phyloP scores from a whole-genome alignment of 35 echinoderm and acorn worm genomes.

The Ophioderma brevispina region DNA sequence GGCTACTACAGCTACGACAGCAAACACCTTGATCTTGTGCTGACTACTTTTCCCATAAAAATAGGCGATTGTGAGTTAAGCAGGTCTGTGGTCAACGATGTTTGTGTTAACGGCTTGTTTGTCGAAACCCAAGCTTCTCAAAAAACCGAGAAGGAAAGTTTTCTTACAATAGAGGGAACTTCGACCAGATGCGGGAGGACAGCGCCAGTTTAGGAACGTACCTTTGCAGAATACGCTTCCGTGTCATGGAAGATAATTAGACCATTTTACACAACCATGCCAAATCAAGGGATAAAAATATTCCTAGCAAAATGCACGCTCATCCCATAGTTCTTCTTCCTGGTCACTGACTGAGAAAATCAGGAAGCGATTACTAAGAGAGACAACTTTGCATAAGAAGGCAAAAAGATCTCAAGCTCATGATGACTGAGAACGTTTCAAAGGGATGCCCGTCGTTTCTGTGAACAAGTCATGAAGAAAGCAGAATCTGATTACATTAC shows the following conservation, averaged over 20 bases:
- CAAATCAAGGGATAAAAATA: constrained; percentile 14
- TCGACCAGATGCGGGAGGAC: not conserved
- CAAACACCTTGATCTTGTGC: not conserved
- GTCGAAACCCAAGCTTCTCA: not conserved
- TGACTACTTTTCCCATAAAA: not conserved
- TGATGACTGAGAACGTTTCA: not conserved
- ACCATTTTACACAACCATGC: not conserved
- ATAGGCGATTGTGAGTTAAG: not conserved
- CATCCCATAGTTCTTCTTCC: constrained; percentile 21
- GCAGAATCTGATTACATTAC: not conserved
- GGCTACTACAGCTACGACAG: not conserved
- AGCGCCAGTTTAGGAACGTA: not conserved
- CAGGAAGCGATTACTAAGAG: not conserved
- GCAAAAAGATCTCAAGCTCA: not conserved
- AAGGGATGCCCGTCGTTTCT: not conserved
- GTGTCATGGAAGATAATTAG: not conserved
- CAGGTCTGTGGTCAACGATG: not conserved
- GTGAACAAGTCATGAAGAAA: not conserved
- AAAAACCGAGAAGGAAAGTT: not conserved
- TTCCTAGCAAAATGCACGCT: not conserved
- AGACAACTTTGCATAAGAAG: constrained; percentile 12
- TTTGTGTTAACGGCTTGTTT: not conserved
- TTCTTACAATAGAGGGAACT: not conserved
- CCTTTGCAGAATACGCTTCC: not conserved
- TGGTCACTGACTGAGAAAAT: constrained; percentile 15